Conservation (phyloP, 2,888 invertebrate species). For the Cheilosia pagana region DNA sequence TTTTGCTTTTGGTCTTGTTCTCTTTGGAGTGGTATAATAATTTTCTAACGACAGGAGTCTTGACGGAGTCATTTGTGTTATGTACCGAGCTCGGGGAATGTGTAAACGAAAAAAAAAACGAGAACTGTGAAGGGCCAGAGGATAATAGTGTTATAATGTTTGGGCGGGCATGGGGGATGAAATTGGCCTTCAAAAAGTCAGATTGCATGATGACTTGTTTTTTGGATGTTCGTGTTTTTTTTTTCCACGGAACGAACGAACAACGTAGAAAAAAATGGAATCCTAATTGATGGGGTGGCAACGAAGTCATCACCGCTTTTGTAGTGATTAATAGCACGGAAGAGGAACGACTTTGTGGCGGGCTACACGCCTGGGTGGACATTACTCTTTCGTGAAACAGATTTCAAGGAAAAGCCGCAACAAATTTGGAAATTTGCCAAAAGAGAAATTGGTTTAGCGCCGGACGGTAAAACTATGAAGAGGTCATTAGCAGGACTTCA, state of each 20-base stretch:
- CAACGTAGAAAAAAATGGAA: conserved; percentile 51
- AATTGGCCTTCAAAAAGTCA: conserved; percentile 63
- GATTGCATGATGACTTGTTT: conserved; percentile 72
- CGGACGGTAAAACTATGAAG: background rate
- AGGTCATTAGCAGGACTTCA: background rate
- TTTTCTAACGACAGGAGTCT: conserved; percentile 70
- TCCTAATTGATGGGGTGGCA: conserved; percentile 74
- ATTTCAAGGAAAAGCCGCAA: background rate
- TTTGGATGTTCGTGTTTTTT: conserved; percentile 65
- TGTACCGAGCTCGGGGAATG: conserved; percentile 27
- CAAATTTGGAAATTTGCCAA: background rate
- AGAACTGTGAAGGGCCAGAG: conserved; percentile 11
- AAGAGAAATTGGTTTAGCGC: background rate
- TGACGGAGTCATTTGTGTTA: conserved; percentile 66
- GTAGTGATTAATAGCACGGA: conserved; percentile 70
- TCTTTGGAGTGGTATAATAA: conserved; percentile 67
- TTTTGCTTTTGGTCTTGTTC: conserved; percentile 59
- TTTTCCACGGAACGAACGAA: conserved; percentile 42
- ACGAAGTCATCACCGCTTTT: conserved; percentile 74
- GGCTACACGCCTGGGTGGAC: conserved; percentile 22
- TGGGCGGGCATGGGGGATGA: conserved; percentile 42
- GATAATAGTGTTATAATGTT: conserved; percentile 65
- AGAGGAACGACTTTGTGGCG: conserved; percentile 27
- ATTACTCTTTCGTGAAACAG: conserved; percentile 15
- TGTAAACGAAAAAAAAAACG: background rate